These are phyloP conservation scores for Sinopyrophorus schimmeli DNA, from an alignment of 2,888 invertebrate genomes.

Conservation along the genomic window DNA sequence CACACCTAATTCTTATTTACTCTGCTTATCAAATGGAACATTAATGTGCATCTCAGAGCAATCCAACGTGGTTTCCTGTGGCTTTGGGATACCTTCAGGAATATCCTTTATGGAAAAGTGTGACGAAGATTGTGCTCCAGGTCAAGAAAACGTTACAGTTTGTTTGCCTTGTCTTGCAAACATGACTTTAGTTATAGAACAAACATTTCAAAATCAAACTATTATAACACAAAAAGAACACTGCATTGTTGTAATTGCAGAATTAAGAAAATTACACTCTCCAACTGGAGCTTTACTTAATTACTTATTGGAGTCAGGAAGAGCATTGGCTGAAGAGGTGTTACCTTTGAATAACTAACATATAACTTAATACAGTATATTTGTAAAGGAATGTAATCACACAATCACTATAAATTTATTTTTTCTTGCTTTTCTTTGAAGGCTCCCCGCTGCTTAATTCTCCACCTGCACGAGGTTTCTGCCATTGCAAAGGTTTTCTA, in stretches of 20 bases:
- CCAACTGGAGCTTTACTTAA: background rate
- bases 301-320: background rate
- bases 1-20: constrained; percentile 9
- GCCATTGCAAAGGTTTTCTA: constrained; percentile 86
- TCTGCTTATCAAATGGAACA: constrained; percentile 15
- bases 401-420: constrained; percentile 17
- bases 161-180: constrained; percentile 12
- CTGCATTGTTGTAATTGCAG: constrained; percentile 2
- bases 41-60: constrained; percentile 12
- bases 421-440: constrained; percentile 42
- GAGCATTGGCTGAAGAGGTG: background rate
- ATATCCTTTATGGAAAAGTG: constrained; percentile 5
- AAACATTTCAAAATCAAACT: background rate
- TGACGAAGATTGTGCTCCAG: constrained; percentile 1
- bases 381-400: background rate
- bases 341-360: constrained; percentile 1
- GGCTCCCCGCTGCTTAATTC: constrained; percentile 40
- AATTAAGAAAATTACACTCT: background rate
- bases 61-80: constrained; percentile 6
- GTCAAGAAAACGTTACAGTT: background rate
- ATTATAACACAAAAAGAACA: constrained; percentile 1
- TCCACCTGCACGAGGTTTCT: constrained; percentile 65
- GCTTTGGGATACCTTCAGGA: constrained; percentile 1
- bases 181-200: constrained; percentile 5
- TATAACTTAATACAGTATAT: constrained; percentile 6